These are phyloP conservation scores for Euplexia lucipara DNA, from an alignment of 2,888 invertebrate genomes.

Conservation along the genomic window DNA sequence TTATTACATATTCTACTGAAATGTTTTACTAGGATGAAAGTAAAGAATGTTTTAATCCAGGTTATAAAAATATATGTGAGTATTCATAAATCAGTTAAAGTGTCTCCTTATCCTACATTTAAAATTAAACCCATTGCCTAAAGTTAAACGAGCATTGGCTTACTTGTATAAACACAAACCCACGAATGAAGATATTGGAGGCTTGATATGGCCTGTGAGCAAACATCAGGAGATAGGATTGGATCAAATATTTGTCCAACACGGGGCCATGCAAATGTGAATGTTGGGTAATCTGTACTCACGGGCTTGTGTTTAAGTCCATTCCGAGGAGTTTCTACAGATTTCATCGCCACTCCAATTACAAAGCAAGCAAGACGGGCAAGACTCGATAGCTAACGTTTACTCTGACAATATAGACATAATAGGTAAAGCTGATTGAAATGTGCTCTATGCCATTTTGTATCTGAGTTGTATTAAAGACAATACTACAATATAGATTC, in stretches of 20 bases:
- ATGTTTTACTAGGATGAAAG: too few relatives aligned
- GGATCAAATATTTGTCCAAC: conserved; percentile 71
- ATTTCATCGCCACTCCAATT: conserved; percentile 28
- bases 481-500: too few relatives aligned
- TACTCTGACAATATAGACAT: not conserved
- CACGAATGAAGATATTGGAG: conserved; percentile 66
- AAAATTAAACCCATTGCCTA: too few relatives aligned
- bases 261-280: conserved; percentile 63
- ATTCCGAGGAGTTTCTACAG: conserved; percentile 24
- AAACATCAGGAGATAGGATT: conserved; percentile 69
- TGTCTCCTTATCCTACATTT: too few relatives aligned
- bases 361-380: conserved; percentile 25
- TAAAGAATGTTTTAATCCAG: too few relatives aligned
- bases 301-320: conserved; percentile 30
- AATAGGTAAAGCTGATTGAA: not conserved
- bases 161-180: conserved; percentile 59
- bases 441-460: not conserved
- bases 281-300: conserved; percentile 54
- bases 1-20: too few relatives aligned
- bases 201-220: conserved; percentile 66
- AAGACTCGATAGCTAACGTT: conserved; percentile 10
- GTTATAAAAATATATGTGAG: too few relatives aligned
- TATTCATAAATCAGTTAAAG: too few relatives aligned
- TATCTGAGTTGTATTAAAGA: not conserved
- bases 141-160: conserved; percentile 49